Evolutionary conservation across 2,888 invertebrate genomes (phyloP), one percentile per base, ranked within the genome.

Genomic region (Spodoptera picta): DNA sequence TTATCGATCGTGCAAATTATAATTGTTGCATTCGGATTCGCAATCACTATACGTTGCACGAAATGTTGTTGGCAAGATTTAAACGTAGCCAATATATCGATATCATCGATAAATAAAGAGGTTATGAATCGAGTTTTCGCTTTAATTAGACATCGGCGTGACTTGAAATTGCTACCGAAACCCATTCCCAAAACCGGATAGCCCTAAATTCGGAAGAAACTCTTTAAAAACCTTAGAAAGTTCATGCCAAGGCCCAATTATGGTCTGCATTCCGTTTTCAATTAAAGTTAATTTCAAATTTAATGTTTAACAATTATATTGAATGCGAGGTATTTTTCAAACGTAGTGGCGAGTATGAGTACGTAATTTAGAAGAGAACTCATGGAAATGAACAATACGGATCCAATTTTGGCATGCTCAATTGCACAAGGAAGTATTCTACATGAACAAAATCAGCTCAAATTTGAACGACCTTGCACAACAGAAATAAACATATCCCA

Each of bases 251-350:
- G 27, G 4, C 46, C 19, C 23, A 64, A 66, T 55, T 50, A 36
- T 36, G 36, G 36, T 9, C 2, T 9, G 41, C 10, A 31, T 4
- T 11, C 23, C 11, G 27, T 4, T 67, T 48, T 12, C 11, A 66
- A 56, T 36, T n/a, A 43, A 9, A 46, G 12, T 49, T 65, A 65
- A 31, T 31, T 14, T 27, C 54, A 11, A 51, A n/a, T 51, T 36
- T 10, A 31, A 50, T 50, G 11, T 45, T 12, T 24, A 19, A 49
- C 7, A 23, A 54, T 7, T 36, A 36, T 36, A 36, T 7, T 36
- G 36, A 36, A 36, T 7, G 36, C 6, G 36, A 36, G 36, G 36
- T 36, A 9, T 36, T 6, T 36, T 36, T 36, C 31, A 36, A 36
- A 36, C 36, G 6, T 7, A 36, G 36, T 36, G 36, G 0, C 1